These are phyloP conservation scores for Phocides pigmalion DNA, from an alignment of 1,140 invertebrate genomes.

Conservation along the genomic window DNA sequence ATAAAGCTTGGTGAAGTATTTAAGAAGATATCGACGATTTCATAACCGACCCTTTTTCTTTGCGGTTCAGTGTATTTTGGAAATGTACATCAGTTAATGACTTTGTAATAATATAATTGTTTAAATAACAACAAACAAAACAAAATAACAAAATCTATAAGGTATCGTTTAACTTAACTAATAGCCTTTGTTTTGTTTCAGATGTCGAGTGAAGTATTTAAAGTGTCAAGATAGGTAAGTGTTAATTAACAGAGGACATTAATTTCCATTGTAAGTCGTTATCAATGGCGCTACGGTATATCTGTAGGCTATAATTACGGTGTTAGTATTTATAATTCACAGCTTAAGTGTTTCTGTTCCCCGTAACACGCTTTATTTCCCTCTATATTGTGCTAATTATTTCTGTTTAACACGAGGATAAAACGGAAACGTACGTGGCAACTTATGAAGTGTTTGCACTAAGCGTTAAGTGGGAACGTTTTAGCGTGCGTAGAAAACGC, in stretches of 20 bases:
- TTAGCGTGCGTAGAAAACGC: neutral
- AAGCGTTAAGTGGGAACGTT: neutral
- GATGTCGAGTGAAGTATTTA: conserved; percentile 48
- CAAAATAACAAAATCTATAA: neutral
- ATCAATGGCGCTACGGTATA: conserved; percentile 35
- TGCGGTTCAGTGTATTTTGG: no score
- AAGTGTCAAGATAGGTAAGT: conserved; percentile 51
- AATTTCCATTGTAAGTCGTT: conserved; percentile 36
- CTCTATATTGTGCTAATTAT: conserved; percentile 35
- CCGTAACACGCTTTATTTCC: conserved; percentile 27
- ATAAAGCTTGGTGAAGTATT: no score
- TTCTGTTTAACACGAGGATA: conserved; percentile 30
- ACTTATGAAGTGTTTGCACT: conserved; percentile 14
- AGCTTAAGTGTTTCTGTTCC: conserved; percentile 28
- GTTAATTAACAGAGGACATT: conserved; percentile 29
- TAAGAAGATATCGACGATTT: no score
- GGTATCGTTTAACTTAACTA: neutral
- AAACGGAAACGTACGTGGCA: conserved; percentile 18
- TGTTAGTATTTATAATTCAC: conserved; percentile 51
- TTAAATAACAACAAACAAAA: no score
- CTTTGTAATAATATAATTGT: no score
- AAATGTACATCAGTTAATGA: no score
- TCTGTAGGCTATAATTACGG: conserved; percentile 47
- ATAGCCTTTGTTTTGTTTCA: conserved; percentile 45
- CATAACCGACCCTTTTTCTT: no score